Evolutionary conservation across 2,113 vertebrate genomes (phyloP).

Genomic region (Dermatemys mawii): DNA sequence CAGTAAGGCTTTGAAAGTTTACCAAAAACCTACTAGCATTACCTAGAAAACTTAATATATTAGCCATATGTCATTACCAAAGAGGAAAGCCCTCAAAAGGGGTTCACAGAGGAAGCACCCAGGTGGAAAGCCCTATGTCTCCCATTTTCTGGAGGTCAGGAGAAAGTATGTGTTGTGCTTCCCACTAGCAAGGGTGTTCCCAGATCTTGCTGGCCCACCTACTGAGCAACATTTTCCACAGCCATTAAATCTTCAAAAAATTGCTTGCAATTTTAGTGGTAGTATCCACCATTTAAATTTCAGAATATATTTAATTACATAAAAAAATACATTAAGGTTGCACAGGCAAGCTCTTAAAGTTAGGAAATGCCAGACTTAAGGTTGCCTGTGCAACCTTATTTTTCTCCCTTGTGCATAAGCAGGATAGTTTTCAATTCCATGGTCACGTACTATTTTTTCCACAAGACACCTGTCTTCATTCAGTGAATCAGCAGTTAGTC

Average conservation of each 20-base stretch:
- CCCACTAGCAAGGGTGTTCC: not conserved
- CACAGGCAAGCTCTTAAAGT: too few relatives aligned
- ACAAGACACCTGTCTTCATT: too few relatives aligned
- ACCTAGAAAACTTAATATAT: not conserved
- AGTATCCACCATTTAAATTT: not conserved
- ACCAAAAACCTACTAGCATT: not conserved
- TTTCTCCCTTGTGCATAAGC: too few relatives aligned
- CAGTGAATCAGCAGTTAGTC: too few relatives aligned
- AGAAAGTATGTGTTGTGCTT: not conserved
- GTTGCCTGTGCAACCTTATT: too few relatives aligned
- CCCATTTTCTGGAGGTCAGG: not conserved
- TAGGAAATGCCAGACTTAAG: too few relatives aligned
- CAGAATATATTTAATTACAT: not conserved
- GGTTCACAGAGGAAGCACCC: not conserved
- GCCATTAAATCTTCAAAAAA: not conserved
- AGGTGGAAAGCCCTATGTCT: not conserved
- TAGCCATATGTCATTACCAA: not conserved
- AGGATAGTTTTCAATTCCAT: too few relatives aligned
- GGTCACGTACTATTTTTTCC: too few relatives aligned
- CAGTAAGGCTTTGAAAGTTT: not conserved
- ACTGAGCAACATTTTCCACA: not conserved
- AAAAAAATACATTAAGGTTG: not conserved
- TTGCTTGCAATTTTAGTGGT: not conserved
- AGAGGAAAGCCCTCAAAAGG: not conserved
- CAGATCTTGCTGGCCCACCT: not conserved